A percentile compares a stretch with the other conserved stretches of the same genome.
Evolutionary conservation across 1,140 invertebrate genomes (phyloP).

Genomic region (Drosophila rufa): DNA sequence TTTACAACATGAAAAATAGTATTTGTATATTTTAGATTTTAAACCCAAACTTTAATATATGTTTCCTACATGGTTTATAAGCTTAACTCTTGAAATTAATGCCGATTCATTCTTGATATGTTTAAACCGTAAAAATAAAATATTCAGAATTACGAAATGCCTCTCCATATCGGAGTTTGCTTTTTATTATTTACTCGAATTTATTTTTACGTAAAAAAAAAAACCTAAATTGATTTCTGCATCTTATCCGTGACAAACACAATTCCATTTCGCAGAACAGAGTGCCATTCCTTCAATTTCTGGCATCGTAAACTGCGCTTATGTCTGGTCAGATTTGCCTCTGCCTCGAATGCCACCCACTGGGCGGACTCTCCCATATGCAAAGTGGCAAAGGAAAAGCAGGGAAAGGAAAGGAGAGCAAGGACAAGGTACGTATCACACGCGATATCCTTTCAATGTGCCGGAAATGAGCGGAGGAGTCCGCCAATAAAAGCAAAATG

Average conservation of each 20-base stretch:
- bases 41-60: too few relatives aligned
- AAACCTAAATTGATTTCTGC: constrained; percentile 32
- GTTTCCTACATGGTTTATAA: too few relatives aligned
- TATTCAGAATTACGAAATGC: too few relatives aligned
- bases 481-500: constrained; percentile 85
- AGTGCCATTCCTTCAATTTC: constrained; percentile 14
- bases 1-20: too few relatives aligned
- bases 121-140: too few relatives aligned
- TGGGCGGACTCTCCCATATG: constrained; percentile 27
- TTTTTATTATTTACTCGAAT: not conserved
- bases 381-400: constrained; percentile 24
- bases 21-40: too few relatives aligned
- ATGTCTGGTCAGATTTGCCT: constrained; percentile 40
- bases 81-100: too few relatives aligned
- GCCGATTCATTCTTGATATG: too few relatives aligned
- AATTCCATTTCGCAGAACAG: constrained; percentile 22
- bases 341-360: constrained; percentile 4
- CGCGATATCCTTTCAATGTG: constrained; percentile 51
- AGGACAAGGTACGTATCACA: constrained; percentile 72
- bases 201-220: not conserved
- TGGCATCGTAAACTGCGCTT: constrained; percentile 46
- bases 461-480: constrained; percentile 21
- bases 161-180: too few relatives aligned
- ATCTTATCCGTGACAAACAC: constrained; percentile 32
- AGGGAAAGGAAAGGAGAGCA: constrained; percentile 2